Percentiles rank a stretch among this genome's conserved stretches.
Conservation (phyloP, 2,888 invertebrate genomes). For the Lapara coniferarum region DNA sequence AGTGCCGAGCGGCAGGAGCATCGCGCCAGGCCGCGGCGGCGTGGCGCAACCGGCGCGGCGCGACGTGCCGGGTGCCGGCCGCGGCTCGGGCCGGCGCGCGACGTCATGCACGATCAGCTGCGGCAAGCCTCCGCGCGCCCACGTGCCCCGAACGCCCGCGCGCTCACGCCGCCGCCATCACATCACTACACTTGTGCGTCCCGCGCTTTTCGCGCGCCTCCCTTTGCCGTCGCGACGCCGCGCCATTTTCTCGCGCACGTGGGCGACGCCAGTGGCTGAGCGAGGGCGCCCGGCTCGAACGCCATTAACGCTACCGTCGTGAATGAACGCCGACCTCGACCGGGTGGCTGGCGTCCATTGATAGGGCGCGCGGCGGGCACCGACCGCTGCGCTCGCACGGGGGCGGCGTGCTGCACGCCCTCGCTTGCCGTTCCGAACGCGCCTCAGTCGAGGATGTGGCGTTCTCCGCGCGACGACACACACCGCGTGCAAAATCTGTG, state of each 20-base stretch:
- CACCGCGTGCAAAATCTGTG: constrained; percentile 76
- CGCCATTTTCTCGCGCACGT: constrained; percentile 83
- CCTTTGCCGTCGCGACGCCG: constrained; percentile 77
- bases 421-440: constrained; percentile 68
- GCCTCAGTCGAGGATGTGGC: constrained; percentile 84
- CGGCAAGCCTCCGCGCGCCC: constrained; percentile 78
- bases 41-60: not conserved
- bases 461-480: constrained; percentile 77
- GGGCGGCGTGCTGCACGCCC: constrained; percentile 79
- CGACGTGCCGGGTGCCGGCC: constrained; percentile 9
- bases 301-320: constrained; percentile 81
- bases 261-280: constrained; percentile 71
- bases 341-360: constrained; percentile 77
- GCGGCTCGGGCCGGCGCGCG: constrained; percentile 37
- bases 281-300: constrained; percentile 73
- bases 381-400: constrained; percentile 70
- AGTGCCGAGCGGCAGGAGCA: constrained; percentile 49
- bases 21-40: constrained; percentile 29
- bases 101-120: constrained; percentile 49
- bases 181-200: constrained; percentile 73
- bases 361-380: constrained; percentile 77
- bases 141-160: constrained; percentile 56
- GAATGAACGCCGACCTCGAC: constrained; percentile 81
- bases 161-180: constrained; percentile 59
- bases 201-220: constrained; percentile 81